Evolutionary conservation across 1,140 invertebrate genomes (phyloP).

Genomic region (Tenebrio molitor): DNA sequence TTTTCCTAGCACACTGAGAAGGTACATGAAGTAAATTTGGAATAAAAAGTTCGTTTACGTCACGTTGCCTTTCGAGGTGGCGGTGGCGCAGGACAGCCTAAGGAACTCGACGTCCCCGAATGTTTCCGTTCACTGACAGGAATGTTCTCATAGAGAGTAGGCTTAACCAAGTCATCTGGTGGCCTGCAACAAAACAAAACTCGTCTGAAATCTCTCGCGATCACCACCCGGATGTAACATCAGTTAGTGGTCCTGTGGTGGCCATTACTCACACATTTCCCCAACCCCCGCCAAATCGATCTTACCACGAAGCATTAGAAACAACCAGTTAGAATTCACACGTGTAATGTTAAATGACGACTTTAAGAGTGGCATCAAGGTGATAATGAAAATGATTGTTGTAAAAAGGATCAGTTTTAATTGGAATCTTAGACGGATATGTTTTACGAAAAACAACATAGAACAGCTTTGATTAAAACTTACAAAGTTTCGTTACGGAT

Average conservation of each 20-base stretch:
- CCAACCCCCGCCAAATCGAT: too few relatives aligned
- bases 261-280: too few relatives aligned
- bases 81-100: slow-evolving; percentile 55
- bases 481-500: slow-evolving; percentile 48
- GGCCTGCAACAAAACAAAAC: slow-evolving; percentile 62
- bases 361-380: slow-evolving; percentile 40
- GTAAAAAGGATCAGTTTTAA: slow-evolving; percentile 5
- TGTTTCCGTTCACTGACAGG: slow-evolving; percentile 58
- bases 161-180: slow-evolving; percentile 63
- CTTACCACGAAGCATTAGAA: slow-evolving; percentile 19
- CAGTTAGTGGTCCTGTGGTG: too few relatives aligned
- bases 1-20: slow-evolving; percentile 52
- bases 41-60: slow-evolving; percentile 51
- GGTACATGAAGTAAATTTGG: slow-evolving; percentile 57
- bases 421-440: too few relatives aligned
- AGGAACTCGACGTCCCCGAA: slow-evolving; percentile 45
- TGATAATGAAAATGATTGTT: slow-evolving; percentile 24
- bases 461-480: slow-evolving; percentile 29
- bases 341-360: slow-evolving; percentile 46
- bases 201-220: too few relatives aligned
- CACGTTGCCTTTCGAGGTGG: slow-evolving; percentile 58
- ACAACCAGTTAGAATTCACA: slow-evolving; percentile 14
- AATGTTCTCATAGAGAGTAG: slow-evolving; percentile 66
- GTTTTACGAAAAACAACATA: slow-evolving; percentile 14
- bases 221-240: too few relatives aligned